Base-by-base conservation (phyloP, 2,888 invertebrate species). In the Aphodius sticticus region DNA sequence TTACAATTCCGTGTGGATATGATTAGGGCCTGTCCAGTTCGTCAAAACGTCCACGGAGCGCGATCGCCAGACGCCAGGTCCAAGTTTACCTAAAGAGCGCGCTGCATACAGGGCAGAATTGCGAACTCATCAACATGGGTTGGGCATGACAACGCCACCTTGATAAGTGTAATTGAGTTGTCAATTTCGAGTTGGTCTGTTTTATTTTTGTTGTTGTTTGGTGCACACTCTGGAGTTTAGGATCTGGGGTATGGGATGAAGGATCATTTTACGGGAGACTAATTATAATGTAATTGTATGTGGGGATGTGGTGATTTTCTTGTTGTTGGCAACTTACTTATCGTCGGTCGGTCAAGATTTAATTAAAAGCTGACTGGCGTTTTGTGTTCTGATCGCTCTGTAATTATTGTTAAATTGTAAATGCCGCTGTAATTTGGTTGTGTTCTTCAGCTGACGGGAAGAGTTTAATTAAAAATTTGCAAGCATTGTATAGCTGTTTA, bases 131-230 rank as follows among this genome's bases (percentile, higher is more conserved):
- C 86, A 85, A 82, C 76, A 80, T 37, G 71, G 35, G 35, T 76
- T n/a, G 53, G 16, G 69, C 79, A 70, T 81, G 83, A 83, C 84
- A 85, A 83, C 84, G 83, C 81, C 82, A 80, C 84, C 85, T 84
- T 84, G 86, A 86, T 85, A 83, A 84, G 84, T 85, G 84, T 88
- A 87, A 88, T 88, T 87, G 88, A 88, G 87, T 87, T 87, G 85
- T 87, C 86, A 87, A 85, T 86, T 87, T 85, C 85, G 84, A 85
- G 86, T 85, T 81, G 82, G 74, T 79, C 16, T 70, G 15, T 79
- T 74, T 69, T 53, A 69, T 7, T 70, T 78, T 70, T 37, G 38
- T 15, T 35, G 76, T 37, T 72, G 76, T 70, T 38, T 71, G 26
- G 26, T 26, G 26, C 26, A 26, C 26, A 26, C 26, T 3, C 26